phyloP scores from a whole-genome alignment of 2,113 vertebrate genomes.

The Percina caprodes region DNA sequence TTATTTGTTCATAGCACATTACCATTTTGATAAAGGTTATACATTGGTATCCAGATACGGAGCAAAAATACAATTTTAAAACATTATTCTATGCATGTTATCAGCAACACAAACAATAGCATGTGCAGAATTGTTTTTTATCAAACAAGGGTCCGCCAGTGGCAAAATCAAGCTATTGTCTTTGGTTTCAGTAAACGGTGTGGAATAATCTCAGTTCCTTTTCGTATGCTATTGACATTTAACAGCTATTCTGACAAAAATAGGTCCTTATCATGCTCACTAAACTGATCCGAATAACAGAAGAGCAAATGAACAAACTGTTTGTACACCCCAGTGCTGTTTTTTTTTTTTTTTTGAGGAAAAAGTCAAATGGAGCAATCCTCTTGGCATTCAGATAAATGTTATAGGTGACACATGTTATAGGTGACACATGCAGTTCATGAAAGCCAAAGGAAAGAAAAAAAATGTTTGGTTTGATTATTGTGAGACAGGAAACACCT shows the following conservation, averaged over 20 bases:
- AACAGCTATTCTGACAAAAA: slow-evolving; percentile 37
- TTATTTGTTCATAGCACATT: background rate
- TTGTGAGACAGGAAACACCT: background rate
- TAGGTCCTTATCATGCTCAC: slow-evolving; percentile 23
- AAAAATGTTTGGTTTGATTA: background rate
- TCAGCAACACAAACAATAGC: background rate
- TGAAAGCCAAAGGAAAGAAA: slow-evolving; percentile 21
- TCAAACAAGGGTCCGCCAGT: background rate
- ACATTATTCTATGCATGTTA: background rate
- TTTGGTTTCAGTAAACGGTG: slow-evolving; percentile 20
- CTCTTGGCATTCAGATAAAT: slow-evolving; percentile 41
- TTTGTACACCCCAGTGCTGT: slow-evolving; percentile 9
- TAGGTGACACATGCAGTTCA: slow-evolving; percentile 7
- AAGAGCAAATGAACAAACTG: slow-evolving; percentile 32
- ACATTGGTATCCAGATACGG: background rate
- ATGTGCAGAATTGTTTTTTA: background rate
- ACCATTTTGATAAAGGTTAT: background rate
- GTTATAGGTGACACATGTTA: background rate
- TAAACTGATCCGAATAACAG: slow-evolving; percentile 44
- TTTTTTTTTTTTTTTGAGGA: slow-evolving; percentile 16
- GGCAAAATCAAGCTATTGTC: background rate
- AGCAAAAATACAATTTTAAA: background rate
- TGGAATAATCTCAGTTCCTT: slow-evolving; percentile 18
- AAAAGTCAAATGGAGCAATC: background rate
- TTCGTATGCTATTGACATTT: slow-evolving; percentile 59